Conservation (phyloP, 2,888 invertebrate genomes). For the Caenorhabditis uteleia region DNA sequence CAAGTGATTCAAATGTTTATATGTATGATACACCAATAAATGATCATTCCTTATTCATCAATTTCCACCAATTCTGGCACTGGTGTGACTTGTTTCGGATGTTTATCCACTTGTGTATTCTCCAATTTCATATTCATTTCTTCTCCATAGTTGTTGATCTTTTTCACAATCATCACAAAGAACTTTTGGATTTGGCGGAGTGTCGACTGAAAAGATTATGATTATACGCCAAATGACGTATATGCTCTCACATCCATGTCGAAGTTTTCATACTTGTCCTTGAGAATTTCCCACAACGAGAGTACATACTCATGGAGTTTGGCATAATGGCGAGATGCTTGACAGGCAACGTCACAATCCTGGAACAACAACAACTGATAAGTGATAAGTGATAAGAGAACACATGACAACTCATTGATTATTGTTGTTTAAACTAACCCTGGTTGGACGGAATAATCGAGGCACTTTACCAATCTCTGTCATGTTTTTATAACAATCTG, state of each 20-base stretch:
- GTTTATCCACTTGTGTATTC: conserved; percentile 6
- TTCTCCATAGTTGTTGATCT: conserved; percentile 39
- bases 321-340: conserved; percentile 51
- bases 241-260: conserved; percentile 38
- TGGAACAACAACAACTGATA: conserved; percentile 8
- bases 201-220: conserved; percentile 25
- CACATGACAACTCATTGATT: neutral
- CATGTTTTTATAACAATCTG: conserved; percentile 53
- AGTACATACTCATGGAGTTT: conserved; percentile 60
- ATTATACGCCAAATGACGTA: neutral
- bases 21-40: neutral
- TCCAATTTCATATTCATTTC: conserved; percentile 29
- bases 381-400: neutral
- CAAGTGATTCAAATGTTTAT: too few relatives aligned
- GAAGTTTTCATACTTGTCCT: conserved; percentile 52
- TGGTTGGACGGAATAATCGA: conserved; percentile 44
- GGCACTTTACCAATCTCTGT: conserved; percentile 50
- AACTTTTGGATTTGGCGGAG: conserved; percentile 38
- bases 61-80: conserved; percentile 18
- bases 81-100: conserved; percentile 35
- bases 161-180: conserved; percentile 37
- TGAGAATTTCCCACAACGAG: conserved; percentile 58
- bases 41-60: conserved; percentile 1
- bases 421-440: conserved; percentile 10
- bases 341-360: conserved; percentile 61